phyloP scores from a whole-genome alignment of 2,113 vertebrate genomes.

The Ivindomyrus marchei region DNA sequence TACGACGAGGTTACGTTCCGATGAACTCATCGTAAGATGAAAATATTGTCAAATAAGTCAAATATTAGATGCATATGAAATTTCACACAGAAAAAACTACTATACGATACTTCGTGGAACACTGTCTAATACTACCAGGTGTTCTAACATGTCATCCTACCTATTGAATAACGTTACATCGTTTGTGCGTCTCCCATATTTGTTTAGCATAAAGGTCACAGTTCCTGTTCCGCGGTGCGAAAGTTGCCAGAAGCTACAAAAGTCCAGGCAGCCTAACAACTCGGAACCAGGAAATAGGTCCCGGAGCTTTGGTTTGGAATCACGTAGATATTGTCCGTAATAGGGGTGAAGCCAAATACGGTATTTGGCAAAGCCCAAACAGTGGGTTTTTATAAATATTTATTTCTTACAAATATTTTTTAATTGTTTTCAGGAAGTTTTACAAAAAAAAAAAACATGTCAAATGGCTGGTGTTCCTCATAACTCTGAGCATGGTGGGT shows the following conservation, averaged over 20 bases:
- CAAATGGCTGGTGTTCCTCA: neutral
- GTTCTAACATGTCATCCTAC: neutral
- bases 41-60: neutral
- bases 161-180: neutral
- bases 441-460: neutral
- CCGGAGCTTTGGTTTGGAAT: neutral
- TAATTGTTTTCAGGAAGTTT: neutral
- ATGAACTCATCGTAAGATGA: neutral
- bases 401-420: neutral
- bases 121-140: neutral
- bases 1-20: neutral
- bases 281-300: neutral
- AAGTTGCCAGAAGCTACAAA: neutral
- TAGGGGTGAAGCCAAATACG: neutral
- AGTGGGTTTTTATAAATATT: neutral
- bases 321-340: neutral
- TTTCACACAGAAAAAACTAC: neutral
- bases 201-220: too few relatives aligned
- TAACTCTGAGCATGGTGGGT: neutral
- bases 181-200: neutral
- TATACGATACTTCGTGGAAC: neutral
- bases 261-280: neutral
- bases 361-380: neutral
- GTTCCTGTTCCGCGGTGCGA: neutral
- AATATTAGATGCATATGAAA: neutral